Base-by-base conservation (phyloP, 1,140 invertebrate genomes). In the Bombus cullumanus region DNA sequence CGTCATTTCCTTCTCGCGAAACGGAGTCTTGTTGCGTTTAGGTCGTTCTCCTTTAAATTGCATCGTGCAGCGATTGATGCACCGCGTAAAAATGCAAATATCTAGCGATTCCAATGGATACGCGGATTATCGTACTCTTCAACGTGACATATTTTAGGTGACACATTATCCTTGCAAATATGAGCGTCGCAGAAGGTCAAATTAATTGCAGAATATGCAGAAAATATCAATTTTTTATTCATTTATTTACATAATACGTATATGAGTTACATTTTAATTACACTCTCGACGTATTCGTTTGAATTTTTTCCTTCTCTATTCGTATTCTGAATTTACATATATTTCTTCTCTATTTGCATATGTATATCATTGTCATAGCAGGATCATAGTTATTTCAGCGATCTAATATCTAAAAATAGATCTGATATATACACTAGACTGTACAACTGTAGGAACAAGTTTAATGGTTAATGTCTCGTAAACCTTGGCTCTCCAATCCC, bases 41-140 rank as follows among this genome's bases (percentile, higher is more conserved):
- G 25, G 18, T 62, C 47, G 80, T 73, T 74, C 72, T 25, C 39
- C 41, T 66, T 75, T 75, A 75, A 74, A 74, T 64, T n/a, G 39
- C 71, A 37, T 66, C 8, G n/a, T 3, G 22, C 13, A 0, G 47
- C 31, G 13, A 47, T 37, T 39, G 64, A 69, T n/a, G 25, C 74
- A 9, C 22, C 31, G 74, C 8, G 28, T 47, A 39, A 59, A 72
- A 80, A 47, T 62, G 76, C 66, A 39, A 84, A 84, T 72, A 39
- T 37, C 12, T 18, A n/a, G 3, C 31, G 43, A 66, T 39, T 28
- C 37, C 34, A 18, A 34, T 25, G 62, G 62, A 79, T 34, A 25
- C 39, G 6, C 12, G 2, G 8, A 41, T 41, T 47, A 4, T 64
- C 39, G 34, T 37, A 5, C 34, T 3, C 25, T 18, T 75, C 43